Evolutionary conservation across 1,140 invertebrate genomes (phyloP).

Genomic region (Semibalanus balanoides): DNA sequence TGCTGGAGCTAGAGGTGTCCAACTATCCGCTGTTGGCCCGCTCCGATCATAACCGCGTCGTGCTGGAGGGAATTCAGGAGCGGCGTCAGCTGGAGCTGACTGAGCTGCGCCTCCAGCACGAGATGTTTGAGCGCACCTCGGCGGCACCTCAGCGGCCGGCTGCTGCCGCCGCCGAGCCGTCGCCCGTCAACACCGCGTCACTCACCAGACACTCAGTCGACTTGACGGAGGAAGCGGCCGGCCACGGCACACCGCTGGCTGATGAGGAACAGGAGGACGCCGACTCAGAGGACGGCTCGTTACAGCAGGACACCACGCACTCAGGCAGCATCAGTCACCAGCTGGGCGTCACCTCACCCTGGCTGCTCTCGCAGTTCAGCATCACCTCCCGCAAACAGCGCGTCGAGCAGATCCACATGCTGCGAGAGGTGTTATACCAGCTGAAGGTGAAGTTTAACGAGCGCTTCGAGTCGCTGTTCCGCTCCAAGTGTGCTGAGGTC

Average conservation of each 20-base stretch:
- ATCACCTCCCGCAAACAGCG: not conserved
- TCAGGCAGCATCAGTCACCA: not conserved
- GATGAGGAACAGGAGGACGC: not conserved
- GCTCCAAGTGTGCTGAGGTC: not conserved
- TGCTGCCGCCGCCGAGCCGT: not conserved
- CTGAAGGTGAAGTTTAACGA: not conserved
- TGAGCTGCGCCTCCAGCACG: not conserved
- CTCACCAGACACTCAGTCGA: not conserved
- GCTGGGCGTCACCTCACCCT: not conserved
- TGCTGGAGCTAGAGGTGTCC: not conserved
- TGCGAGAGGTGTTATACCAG: not conserved
- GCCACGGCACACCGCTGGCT: not conserved
- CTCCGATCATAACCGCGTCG: not conserved
- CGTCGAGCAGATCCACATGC: not conserved
- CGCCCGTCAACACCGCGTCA: not conserved
- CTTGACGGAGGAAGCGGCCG: too few species aligned
- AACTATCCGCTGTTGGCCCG: not conserved
- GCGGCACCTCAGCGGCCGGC: too few species aligned
- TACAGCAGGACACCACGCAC: not conserved
- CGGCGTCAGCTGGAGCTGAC: not conserved
- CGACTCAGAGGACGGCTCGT: not conserved
- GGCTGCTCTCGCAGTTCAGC: not conserved
- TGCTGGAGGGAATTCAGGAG: not conserved
- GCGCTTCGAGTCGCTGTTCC: not conserved
- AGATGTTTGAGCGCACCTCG: not conserved